Conservation (phyloP, 2,797 vertebrate genomes). For the Hyperoplus immaculatus region DNA sequence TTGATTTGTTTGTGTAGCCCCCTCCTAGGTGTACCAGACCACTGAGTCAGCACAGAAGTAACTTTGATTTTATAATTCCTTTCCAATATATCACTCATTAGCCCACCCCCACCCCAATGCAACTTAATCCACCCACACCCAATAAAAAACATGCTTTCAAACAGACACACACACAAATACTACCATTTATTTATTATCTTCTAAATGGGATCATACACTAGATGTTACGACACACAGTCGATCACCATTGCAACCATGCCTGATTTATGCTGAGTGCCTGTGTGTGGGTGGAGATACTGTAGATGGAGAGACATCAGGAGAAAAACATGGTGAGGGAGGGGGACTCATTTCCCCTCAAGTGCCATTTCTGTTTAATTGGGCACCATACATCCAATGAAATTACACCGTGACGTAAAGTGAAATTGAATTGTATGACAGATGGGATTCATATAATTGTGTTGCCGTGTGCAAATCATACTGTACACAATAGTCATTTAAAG, state of each 20-base stretch:
- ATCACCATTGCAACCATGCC: constrained; percentile 43
- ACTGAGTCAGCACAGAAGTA: constrained; percentile 23
- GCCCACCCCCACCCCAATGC: not conserved
- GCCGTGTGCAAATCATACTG: not conserved
- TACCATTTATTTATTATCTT: constrained; percentile 43
- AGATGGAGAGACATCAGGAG: not conserved
- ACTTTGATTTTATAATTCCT: constrained; percentile 1
- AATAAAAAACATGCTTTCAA: constrained; percentile 5
- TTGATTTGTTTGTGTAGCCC: not conserved
- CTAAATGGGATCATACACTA: constrained; percentile 44
- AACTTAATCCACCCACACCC: not conserved
- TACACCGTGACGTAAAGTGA: constrained; percentile 15
- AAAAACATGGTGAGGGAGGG: not conserved
- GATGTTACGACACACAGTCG: constrained; percentile 56
- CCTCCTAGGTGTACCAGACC: not conserved
- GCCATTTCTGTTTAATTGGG: constrained; percentile 51
- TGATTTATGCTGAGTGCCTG: constrained; percentile 59
- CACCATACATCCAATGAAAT: constrained; percentile 51
- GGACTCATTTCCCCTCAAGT: constrained; percentile 48
- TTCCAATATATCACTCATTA: constrained; percentile 38
- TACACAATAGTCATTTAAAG: not conserved
- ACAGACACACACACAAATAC: constrained; percentile 15
- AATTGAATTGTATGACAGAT: constrained; percentile 13
- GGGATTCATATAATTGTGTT: constrained; percentile 6
- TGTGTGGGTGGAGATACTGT: constrained; percentile 40